phyloP scores from a whole-genome alignment of 2,888 invertebrate species.

The Perithous albicinctus region DNA sequence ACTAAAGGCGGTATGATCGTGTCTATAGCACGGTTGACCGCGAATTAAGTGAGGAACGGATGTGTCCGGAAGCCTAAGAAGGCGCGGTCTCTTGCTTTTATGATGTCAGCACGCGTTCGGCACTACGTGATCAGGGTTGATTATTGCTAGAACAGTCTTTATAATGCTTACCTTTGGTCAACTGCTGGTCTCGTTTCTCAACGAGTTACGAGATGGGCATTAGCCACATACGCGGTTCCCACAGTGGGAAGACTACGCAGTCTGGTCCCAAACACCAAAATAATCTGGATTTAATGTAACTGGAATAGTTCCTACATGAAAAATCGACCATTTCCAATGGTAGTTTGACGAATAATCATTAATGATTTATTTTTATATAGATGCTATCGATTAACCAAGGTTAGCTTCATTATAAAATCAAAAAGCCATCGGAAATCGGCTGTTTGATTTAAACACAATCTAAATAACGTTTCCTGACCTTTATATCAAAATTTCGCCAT shows the following conservation, averaged over 20 bases:
- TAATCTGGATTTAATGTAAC: background rate
- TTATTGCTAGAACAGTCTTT: slow-evolving; percentile 17
- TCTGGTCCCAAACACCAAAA: background rate
- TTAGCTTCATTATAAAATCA: background rate
- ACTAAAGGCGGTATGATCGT: slow-evolving; percentile 5
- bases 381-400: background rate
- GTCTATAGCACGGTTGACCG: background rate
- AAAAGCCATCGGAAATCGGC: background rate
- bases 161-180: slow-evolving; percentile 21
- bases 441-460: background rate
- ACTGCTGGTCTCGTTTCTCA: slow-evolving; percentile 14
- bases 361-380: background rate
- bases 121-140: slow-evolving; percentile 54
- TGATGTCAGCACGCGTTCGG: slow-evolving; percentile 41
- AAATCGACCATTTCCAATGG: background rate
- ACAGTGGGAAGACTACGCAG: background rate
- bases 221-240: slow-evolving; percentile 34
- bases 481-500: too few species aligned
- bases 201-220: background rate
- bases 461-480: background rate
- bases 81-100: slow-evolving; percentile 36
- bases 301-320: background rate
- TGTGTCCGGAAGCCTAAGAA: slow-evolving; percentile 51
- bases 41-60: slow-evolving; percentile 48
- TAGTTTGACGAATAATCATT: background rate